A percentile compares a stretch with the other conserved stretches of the same genome.
These are phyloP conservation scores for Epizoanthus scotinus DNA, from an alignment of 92 coral and sea anemone species.

Conservation along the genomic window DNA sequence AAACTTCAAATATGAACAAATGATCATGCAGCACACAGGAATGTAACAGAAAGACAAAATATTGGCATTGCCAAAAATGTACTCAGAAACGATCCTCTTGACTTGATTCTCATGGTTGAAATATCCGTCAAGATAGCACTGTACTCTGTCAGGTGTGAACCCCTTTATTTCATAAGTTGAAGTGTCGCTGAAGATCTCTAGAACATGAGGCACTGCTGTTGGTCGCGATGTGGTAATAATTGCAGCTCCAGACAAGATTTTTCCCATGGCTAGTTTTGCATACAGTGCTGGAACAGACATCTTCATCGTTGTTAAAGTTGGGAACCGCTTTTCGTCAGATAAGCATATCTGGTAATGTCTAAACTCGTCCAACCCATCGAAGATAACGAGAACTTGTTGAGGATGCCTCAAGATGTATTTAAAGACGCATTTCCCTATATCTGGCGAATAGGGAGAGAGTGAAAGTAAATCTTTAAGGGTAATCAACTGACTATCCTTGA, in stretches of 20 bases:
- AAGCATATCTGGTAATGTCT: not conserved
- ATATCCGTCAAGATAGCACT: not conserved
- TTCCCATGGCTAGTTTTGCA: slow-evolving; percentile 49
- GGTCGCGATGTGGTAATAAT: slow-evolving; percentile 56
- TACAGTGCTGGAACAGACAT: slow-evolving; percentile 42
- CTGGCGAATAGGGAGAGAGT: slow-evolving; percentile 10
- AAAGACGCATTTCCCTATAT: not conserved
- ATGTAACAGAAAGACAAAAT: slow-evolving; percentile 45
- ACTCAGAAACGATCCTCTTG: not conserved
- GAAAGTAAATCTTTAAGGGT: not conserved
- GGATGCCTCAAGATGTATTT: slow-evolving; percentile 33
- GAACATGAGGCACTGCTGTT: slow-evolving; percentile 16
- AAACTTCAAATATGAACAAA: slow-evolving; percentile 42
- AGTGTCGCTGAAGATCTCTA: not conserved
- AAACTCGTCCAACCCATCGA: slow-evolving; percentile 61
- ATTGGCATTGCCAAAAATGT: slow-evolving; percentile 38
- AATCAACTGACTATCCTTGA: slow-evolving; percentile 11
- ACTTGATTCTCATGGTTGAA: not conserved
- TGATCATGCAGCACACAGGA: slow-evolving; percentile 50
- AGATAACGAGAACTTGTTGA: slow-evolving; percentile 44
- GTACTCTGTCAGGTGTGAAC: slow-evolving; percentile 9
- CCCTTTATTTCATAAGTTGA: slow-evolving; percentile 10
- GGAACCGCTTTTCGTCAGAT: not conserved
- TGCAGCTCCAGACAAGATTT: slow-evolving; percentile 49
- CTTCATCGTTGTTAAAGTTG: not conserved